Base-by-base conservation (phyloP, 2,113 vertebrate species). In the Hemichromis elongatus region DNA sequence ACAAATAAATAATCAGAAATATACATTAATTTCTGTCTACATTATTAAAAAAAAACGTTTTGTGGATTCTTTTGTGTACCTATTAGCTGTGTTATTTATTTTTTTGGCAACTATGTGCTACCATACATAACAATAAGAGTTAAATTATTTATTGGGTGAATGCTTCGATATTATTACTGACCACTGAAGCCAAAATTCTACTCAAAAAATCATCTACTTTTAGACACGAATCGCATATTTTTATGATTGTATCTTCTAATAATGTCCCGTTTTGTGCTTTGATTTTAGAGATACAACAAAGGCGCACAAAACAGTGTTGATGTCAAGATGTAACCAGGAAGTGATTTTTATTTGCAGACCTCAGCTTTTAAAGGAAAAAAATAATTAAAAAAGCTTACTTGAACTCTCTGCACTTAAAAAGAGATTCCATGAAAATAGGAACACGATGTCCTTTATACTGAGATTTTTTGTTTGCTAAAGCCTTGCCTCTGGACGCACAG, bases 321-420 rank as follows among this genome's bases (percentile, higher is more conserved):
- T 42, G 63, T 14, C 12, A 42, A 42, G 24, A 42, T 26, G 24
- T 42, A 66, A 54, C 75, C 54, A 82, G 77, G 24, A 82, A 30
- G 3, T 75, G 7, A 86, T 52, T 85, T 90, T 93, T 89, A 90
- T 93, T 92, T 77, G 4, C n/a, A 86, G 59, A 53, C 59, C 42
- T 68, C 75, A 63, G 9, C 1, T 52, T 86, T 77, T 53, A 70
- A 54, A 83, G 13, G 53, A 18, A 59, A 80, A 85, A 61, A 55
- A 79, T 40, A 33, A 77, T 30, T 82, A 53, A 81, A 59, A 52
- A 6, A 40, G 40, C 28, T 63, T 37, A 30, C 19, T 10, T 40
- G 40, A 68, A 28, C 63, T 80, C 16, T 18, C n/a, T 68, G 12
- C 9, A 30, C 24, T 47, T 84, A 77, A 45, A 81, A 79, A 77